These are phyloP conservation scores for Solenodon paradoxus DNA, from an alignment of 2,113 vertebrate genomes.

Conservation along the genomic window DNA sequence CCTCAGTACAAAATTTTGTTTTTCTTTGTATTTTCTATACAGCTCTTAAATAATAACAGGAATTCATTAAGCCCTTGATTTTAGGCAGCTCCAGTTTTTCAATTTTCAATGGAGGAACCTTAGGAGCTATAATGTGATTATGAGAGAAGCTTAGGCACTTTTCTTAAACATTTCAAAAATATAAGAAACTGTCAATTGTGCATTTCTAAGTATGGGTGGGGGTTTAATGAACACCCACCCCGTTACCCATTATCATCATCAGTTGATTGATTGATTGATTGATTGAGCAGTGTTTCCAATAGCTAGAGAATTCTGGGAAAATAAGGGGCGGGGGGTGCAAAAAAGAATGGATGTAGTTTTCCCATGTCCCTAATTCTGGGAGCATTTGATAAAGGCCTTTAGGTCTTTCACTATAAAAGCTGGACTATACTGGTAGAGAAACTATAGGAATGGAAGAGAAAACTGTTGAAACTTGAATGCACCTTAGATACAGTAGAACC, in stretches of 20 bases:
- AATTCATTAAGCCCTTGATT: conserved; percentile 26
- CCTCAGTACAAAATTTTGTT: neutral
- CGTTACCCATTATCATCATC: neutral
- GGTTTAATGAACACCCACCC: neutral
- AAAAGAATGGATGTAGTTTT: neutral
- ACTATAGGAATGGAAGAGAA: neutral
- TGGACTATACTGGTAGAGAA: neutral
- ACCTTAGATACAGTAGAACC: neutral
- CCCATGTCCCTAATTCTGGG: neutral
- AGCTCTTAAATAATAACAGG: neutral
- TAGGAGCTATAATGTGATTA: neutral
- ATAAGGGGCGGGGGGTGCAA: neutral
- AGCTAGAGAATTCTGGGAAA: neutral
- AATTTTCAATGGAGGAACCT: neutral
- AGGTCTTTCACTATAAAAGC: neutral
- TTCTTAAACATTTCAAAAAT: neutral
- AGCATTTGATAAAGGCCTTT: neutral
- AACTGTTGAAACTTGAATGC: neutral
- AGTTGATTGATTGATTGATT: neutral
- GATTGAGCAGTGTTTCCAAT: neutral
- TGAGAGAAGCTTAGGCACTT: neutral
- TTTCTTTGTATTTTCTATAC: neutral
- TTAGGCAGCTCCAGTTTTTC: neutral
- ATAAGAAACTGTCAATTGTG: neutral
- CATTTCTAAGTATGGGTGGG: neutral